Conservation (phyloP, 2,888 invertebrate genomes). For the Phasia obesa region DNA sequence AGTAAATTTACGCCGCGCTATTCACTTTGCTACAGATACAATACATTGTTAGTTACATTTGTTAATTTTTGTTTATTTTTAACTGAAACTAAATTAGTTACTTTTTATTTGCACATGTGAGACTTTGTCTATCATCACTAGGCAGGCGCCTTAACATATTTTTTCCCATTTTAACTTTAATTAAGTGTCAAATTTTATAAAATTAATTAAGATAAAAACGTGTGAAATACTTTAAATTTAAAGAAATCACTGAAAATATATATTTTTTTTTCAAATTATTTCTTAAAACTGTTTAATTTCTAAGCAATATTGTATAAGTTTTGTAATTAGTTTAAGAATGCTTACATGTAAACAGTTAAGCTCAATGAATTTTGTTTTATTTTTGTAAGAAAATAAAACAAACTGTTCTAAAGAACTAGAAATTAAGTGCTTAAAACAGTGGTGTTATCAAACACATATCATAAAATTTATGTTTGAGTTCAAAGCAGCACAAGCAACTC, state of each 20-base stretch:
- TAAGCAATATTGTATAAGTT: too few relatives aligned
- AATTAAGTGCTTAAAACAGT: too few relatives aligned
- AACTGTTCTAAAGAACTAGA: too few relatives aligned
- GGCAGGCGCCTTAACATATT: background rate
- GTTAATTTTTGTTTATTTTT: conserved; percentile 35
- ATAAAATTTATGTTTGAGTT: too few relatives aligned
- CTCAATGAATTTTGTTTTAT: too few relatives aligned
- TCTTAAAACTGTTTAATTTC: background rate
- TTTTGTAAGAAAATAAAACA: too few relatives aligned
- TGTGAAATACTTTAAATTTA: conserved; percentile 14
- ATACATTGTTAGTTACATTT: conserved; percentile 21
- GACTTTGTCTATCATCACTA: conserved; percentile 18
- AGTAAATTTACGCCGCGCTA: conserved; percentile 27
- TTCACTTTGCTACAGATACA: conserved; percentile 13
- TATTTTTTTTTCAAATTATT: background rate
- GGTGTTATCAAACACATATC: too few relatives aligned
- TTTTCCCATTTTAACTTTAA: conserved; percentile 46
- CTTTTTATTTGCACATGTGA: conserved; percentile 50
- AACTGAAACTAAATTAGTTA: conserved; percentile 40
- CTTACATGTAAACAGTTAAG: too few relatives aligned
- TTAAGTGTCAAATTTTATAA: conserved; percentile 62
- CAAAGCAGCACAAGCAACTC: too few relatives aligned
- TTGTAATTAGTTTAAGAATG: too few relatives aligned
- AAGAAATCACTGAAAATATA: background rate
- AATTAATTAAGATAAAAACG: conserved; percentile 24